Percentiles rank a stretch among this genome's conserved stretches.
Conservation (phyloP, 2,888 invertebrate species). For the Nephrotoma appendiculata region DNA sequence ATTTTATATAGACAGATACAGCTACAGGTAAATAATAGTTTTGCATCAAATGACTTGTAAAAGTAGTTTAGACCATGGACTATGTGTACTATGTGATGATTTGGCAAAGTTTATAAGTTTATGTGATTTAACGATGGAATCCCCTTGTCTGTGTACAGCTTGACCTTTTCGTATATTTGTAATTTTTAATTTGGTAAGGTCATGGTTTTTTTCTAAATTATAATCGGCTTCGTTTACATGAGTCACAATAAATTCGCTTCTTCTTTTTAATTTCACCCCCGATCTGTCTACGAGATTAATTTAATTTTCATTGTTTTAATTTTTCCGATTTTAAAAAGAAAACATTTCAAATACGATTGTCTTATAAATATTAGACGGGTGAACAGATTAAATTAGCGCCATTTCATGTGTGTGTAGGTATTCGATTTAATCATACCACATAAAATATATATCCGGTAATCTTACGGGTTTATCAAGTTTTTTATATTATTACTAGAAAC, state of each 20-base stretch:
- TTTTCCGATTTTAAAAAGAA: background rate
- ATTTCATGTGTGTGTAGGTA: background rate
- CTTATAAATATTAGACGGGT: background rate
- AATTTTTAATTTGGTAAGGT: background rate
- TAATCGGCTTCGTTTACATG: background rate
- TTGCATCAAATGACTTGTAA: background rate
- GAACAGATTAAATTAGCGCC: background rate
- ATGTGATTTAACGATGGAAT: background rate
- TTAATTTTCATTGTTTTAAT: background rate
- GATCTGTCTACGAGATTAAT: background rate
- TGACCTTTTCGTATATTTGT: background rate
- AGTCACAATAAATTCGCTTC: background rate
- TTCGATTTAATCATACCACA: background rate
- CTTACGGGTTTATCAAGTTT: background rate
- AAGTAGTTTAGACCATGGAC: background rate
- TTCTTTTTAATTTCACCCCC: background rate
- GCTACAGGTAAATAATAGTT: background rate
- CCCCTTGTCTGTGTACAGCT: background rate
- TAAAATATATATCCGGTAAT: background rate
- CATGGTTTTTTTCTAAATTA: background rate
- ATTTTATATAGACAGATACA: background rate
- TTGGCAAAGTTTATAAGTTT: background rate
- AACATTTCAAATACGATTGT: background rate
- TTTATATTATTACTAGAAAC: background rate
- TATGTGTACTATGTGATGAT: background rate